Evolutionary conservation across 2,888 invertebrate species (phyloP).

Genomic region (Heliconius ismenius): DNA sequence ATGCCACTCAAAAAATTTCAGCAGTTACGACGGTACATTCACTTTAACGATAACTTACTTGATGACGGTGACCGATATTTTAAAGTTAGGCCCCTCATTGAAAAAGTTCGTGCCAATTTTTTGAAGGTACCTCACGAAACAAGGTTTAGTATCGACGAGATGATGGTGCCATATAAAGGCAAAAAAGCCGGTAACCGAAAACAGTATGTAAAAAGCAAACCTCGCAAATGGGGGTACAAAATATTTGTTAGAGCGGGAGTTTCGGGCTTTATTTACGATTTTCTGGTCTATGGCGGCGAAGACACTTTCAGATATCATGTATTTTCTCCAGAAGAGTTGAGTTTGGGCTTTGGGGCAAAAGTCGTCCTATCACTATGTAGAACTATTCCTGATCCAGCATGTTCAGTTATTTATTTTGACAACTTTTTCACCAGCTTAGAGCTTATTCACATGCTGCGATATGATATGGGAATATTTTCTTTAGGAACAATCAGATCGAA

Average conservation of each 20-base stretch:
- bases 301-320: no score
- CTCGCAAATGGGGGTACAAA: conserved; percentile 51
- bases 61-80: conserved; percentile 21
- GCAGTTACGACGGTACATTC: conserved; percentile 40
- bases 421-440: no score
- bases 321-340: no score
- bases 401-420: no score
- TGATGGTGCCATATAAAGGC: conserved; percentile 56
- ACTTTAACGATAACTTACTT: conserved; percentile 33
- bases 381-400: no score
- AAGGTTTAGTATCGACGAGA: conserved; percentile 52
- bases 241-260: conserved; percentile 46
- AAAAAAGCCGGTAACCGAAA: conserved; percentile 50
- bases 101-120: conserved; percentile 35
- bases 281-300: conserved; percentile 40
- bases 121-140: conserved; percentile 46
- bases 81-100: conserved; percentile 28
- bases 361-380: no score
- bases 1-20: conserved; percentile 43
- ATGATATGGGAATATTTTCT: no score
- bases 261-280: conserved; percentile 49
- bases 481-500: conserved; percentile 25
- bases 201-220: conserved; percentile 51
- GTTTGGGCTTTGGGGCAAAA: no score
- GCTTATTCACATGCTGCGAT: no score